Base-by-base conservation (phyloP, 2,888 invertebrate species). In the Sycophila texana region DNA sequence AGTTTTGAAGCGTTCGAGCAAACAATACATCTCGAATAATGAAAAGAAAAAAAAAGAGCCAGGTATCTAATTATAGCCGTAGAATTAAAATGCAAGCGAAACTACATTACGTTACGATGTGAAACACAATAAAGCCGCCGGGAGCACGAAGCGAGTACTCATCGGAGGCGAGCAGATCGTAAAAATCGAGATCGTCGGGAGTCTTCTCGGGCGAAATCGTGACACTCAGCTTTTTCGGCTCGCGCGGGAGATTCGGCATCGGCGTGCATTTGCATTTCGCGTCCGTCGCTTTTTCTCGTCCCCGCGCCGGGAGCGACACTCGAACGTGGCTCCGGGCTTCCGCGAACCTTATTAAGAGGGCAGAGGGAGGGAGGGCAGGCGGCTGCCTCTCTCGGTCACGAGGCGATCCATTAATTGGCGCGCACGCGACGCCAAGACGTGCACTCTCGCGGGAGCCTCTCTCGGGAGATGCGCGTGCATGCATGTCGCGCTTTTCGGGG, bases 331-430 rank as follows among this genome's bases (percentile, higher is more conserved):
- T n/a, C 67, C 22, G 18, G 67, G 63, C 73, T 73, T 73, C 73
- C 73, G 63, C 73, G 73, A 73, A 73, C 53, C 73, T 73, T 71
- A 71, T 71, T 71, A 60, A 61, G 73, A 30, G 73, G 60, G 2
- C 39, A 16, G 26, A 18, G 57, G 26, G 39, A 39, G 22, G 14
- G 30, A 5, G 20, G 30, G 0, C 39, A 30, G 7, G 3, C 26
- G 63, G 63, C 4, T 60, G 49, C 2, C 53, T 55, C 18, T 39
- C 53, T 70, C 61, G 63, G 70, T 76, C 76, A 75, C 75, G 75
- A 75, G 68, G 65, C 57, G 74, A 74, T 30, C 63, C 58, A 71
- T 71, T 77, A 71, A 77, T 71, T 76, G 76, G 76, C 76, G 75
- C 68, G 39, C 75, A 70, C 76, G 76, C 55, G 76, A 68, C 67